Evolutionary conservation across 2,797 vertebrate species (phyloP), one percentile per base, ranked within the genome.

Genomic region (Neosilurus mollespiculum): DNA sequence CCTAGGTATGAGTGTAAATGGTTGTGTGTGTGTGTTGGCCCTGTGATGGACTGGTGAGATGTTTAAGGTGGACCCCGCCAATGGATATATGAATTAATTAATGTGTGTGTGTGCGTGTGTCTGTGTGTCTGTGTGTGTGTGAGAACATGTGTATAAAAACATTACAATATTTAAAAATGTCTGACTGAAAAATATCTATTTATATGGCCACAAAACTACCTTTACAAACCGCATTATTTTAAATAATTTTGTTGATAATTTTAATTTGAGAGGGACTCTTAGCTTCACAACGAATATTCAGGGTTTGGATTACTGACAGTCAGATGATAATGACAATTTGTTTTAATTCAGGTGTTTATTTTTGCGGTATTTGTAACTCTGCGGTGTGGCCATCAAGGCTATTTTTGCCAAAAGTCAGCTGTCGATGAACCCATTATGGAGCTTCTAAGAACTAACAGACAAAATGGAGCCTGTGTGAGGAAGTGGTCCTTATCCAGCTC

Each of bases 321-420:
- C 3, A 1, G 26, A 75, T 58, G 54, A 30, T 75, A 49, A 78
- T 62, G 34, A 26, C 22, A 64, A 0, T 53, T 79, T 79, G n/a
- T 79, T 81, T 58, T 88, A 22, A 85, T 87, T 9, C 88, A 97
- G 96, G 92, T 96, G 61, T 81, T 94, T n/a, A 72, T 90, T 0
- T n/a, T 81, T 51, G 93, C 95, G 0, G 54, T 92, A 56, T n/a
- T 54, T 5, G 92, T 93, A 9, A 93, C 93, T n/a, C 90, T 94
- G 88, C 88, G 88, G 87, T 87, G 87, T 83, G 89, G 87, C 84
- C 86, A 90, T 0, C 90, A 53, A 81, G 58, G 76, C 4, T 85
- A 90, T 72, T 91, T 93, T 62, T 89, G 91, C 43, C 59, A 72
- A 77, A 81, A 80, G 84, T 87, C 82, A 51, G 67, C 53, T 71